phyloP scores from a whole-genome alignment of 2,888 invertebrate species.

The Bimastos eiseni region DNA sequence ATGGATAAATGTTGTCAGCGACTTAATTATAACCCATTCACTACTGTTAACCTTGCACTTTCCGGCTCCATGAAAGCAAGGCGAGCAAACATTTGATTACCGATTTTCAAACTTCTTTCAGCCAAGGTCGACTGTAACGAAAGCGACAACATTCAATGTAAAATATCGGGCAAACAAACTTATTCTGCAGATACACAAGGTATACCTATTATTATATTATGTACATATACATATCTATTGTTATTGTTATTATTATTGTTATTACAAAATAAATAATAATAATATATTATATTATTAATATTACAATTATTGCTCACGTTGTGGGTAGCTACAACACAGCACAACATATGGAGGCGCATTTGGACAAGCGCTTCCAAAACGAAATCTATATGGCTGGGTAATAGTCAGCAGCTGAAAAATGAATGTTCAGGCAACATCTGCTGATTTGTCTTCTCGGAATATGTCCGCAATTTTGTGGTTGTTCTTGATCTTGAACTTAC shows the following conservation, averaged over 20 bases:
- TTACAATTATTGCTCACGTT: background rate
- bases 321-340: too few relatives aligned
- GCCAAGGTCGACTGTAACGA: background rate
- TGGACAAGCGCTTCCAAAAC: too few relatives aligned
- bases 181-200: too few relatives aligned
- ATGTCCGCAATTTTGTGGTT: too few relatives aligned
- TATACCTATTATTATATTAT: background rate
- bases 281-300: background rate
- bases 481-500: too few relatives aligned
- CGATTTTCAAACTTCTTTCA: background rate
- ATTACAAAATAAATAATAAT: background rate
- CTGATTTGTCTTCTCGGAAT: too few relatives aligned
- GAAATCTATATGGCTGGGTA: too few relatives aligned
- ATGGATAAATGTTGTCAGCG: background rate
- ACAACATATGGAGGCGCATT: too few relatives aligned
- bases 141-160: background rate
- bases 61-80: background rate
- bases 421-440: too few relatives aligned
- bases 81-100: constrained; percentile 6
- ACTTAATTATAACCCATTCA: background rate
- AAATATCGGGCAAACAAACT: background rate
- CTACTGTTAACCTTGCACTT: background rate
- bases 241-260: background rate
- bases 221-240: background rate
- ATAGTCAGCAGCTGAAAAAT: too few relatives aligned